Evolutionary conservation across 2,888 invertebrate species (phyloP).

Genomic region (Plagodis dolabraria): DNA sequence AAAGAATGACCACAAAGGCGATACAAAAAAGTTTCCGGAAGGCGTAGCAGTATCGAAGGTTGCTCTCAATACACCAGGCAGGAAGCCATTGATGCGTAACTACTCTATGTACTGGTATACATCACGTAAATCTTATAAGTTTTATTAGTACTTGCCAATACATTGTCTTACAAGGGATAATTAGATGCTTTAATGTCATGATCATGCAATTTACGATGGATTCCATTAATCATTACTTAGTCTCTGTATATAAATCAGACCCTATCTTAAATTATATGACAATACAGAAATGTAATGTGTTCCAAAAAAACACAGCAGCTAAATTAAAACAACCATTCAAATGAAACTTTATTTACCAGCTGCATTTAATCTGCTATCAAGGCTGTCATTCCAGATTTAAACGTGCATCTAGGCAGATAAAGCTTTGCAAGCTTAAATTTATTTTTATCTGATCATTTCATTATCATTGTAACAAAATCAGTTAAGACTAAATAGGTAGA

Average conservation of each 20-base stretch:
- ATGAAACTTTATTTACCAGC: constrained; percentile 15
- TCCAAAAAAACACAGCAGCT: no score
- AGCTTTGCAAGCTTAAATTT: constrained; percentile 11
- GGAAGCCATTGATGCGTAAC: constrained; percentile 38
- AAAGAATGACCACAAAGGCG: constrained; percentile 37
- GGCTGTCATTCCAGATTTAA: constrained; percentile 11
- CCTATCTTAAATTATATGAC: no score
- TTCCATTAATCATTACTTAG: not conserved
- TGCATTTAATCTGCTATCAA: constrained; percentile 11
- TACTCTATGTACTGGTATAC: constrained; percentile 24
- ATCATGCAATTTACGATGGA: not conserved
- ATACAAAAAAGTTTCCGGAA: constrained; percentile 37
- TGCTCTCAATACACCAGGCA: constrained; percentile 32
- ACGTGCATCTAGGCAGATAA: constrained; percentile 4
- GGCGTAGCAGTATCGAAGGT: constrained; percentile 33
- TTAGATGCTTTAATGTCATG: constrained; percentile 23
- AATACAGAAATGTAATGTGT: no score
- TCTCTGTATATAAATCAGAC: no score
- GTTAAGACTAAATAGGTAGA: no score
- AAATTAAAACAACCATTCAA: not conserved
- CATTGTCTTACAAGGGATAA: constrained; percentile 20
- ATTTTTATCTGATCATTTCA: constrained; percentile 35
- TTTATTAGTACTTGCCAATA: constrained; percentile 20
- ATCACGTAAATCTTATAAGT: constrained; percentile 23
- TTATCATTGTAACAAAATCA: constrained; percentile 21